Base-by-base conservation (phyloP, 2,888 invertebrate genomes). In the Emesis russula region DNA sequence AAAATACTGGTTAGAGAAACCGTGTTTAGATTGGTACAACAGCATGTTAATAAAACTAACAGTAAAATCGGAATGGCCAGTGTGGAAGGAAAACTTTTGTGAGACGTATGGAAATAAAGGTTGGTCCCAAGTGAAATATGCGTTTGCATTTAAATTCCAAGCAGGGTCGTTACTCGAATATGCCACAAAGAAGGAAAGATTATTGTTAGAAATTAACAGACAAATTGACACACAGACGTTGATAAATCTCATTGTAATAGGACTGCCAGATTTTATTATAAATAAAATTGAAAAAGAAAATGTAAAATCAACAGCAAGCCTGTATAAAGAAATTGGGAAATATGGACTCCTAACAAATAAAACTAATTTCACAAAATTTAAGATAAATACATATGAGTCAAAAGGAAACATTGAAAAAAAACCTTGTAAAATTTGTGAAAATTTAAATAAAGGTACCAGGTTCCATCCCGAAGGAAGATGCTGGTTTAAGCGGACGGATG, bases 101-200 rank as follows among this genome's bases (percentile, higher is more conserved):
- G 84, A 89, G 58, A 79, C 82, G 25, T 89, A 71, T 58, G 86
- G 76, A 86, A 84, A 81, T 63, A 87, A 85, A 83, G 89, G 88
- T 31, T 89, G 86, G 91, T 86, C 83, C 0, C 85, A 82, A 63
- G 38, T 88, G 3, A 89, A 83, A 85, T 91, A 89, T 85, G 89
- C 91, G 1, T 84, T 85, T 48, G 18, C 82, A 76, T 91, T 80
- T 75, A 87, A 33, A 68, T 68, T 31, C 33, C 68, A 68, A 68
- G 68, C 31, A 33, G 33, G 89, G 0, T 86, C 86, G 6, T 87
- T 93, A 71, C 31, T 89, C 0, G 91, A 94, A 9, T 92, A 94
- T 86, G 92, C 92, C 1, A 18, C 81, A 70, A 92, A 89, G 25
- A 25, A 25, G 25, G 25, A 25, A 25, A 25, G 25, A 25, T 25